These are phyloP conservation scores for Pseudonaja textilis DNA, from an alignment of 2,113 vertebrate species.

Conservation along the genomic window DNA sequence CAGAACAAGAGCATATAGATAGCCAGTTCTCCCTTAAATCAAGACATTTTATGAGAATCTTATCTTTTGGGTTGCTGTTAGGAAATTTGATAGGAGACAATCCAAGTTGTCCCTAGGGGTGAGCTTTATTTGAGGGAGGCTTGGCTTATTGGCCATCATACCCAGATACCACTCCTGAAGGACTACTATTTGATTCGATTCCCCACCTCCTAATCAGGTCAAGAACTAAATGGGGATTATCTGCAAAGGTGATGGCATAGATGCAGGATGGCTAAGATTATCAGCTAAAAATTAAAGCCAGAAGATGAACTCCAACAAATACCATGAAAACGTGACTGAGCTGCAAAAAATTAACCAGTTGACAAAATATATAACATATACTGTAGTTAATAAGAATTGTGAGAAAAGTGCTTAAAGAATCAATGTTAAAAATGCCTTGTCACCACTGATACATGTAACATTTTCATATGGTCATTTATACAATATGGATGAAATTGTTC, in stretches of 20 bases:
- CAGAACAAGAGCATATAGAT: background rate
- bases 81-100: background rate
- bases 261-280: background rate
- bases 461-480: background rate
- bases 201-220: background rate
- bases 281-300: no score
- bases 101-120: background rate
- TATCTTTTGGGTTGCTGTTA: background rate
- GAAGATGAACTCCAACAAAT: background rate
- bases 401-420: background rate
- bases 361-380: background rate
- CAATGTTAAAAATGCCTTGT: background rate
- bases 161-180: background rate
- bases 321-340: background rate
- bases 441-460: background rate
- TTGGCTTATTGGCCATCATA: background rate
- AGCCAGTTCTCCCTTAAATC: background rate
- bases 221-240: background rate
- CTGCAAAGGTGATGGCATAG: background rate
- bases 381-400: background rate
- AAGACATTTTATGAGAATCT: background rate
- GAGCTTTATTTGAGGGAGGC: background rate
- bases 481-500: background rate
- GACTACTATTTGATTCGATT: background rate
- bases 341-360: background rate